Percentiles rank a stretch among this genome's conserved stretches.
Conservation (phyloP, 2,888 invertebrate species). For the Autographa gamma region DNA sequence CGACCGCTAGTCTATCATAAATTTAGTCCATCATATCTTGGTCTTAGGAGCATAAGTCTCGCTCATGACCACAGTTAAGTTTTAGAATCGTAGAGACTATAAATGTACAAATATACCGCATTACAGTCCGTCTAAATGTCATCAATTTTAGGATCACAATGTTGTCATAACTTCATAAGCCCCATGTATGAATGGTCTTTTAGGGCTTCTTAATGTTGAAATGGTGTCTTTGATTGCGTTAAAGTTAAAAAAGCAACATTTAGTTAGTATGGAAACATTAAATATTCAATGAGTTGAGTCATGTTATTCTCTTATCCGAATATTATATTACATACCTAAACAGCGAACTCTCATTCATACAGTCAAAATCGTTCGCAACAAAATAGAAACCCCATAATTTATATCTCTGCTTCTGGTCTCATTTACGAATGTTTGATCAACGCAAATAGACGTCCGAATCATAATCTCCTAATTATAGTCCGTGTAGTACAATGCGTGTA, state of each 20-base stretch:
- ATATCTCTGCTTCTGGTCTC: conserved; percentile 3
- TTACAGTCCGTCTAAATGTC: neutral
- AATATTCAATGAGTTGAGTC: too few species aligned
- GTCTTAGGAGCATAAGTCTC: neutral
- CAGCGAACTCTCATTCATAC: neutral
- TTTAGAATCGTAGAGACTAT: neutral
- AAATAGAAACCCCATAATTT: neutral
- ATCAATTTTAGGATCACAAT: neutral
- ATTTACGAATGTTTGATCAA: conserved; percentile 28
- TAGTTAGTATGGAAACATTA: neutral
- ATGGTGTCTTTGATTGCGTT: too few species aligned
- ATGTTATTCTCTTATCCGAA: neutral
- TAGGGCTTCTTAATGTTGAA: neutral
- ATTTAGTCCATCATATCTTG: neutral
- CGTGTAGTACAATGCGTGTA: conserved; percentile 33
- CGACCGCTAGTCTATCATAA: too few species aligned
- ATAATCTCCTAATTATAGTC: conserved; percentile 35
- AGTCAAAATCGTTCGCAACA: neutral
- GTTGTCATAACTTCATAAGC: neutral
- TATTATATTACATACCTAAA: neutral
- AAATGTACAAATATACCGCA: neutral
- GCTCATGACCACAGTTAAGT: neutral
- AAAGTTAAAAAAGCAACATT: neutral
- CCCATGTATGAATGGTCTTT: neutral
- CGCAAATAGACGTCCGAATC: conserved; percentile 21